Base-by-base conservation (phyloP, 2,888 invertebrate genomes). In the Hydriomena furcata region DNA sequence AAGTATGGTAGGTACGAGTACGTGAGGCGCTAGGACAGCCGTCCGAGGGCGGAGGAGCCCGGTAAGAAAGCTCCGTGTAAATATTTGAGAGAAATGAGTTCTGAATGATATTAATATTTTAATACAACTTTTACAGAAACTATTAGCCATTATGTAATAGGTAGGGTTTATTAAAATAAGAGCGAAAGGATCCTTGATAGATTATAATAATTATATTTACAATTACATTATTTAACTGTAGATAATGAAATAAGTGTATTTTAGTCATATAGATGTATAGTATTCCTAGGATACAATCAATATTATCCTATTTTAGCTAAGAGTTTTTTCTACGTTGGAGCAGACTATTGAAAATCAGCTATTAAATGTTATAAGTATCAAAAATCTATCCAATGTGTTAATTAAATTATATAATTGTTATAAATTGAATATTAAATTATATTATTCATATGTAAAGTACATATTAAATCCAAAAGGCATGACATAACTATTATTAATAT, bases 81-180 rank as follows among this genome's bases (percentile, higher is more conserved):
- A 78, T 59, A 79, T 58, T 31, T 65, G 64, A 77, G 84, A 84
- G 81, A 83, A 79, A 72, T 76, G 79, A 81, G 74, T 74, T 82
- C 77, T 84, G 84, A 84, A 85, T 82, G 82, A 82, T 83, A 84
- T 79, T 84, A 75, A 82, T 86, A 84, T 86, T 86, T 84, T 85
- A 84, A 77, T 87, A 85, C 69, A 76, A 64, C 70, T 79, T 79
- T 82, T 79, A 83, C 85, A 78, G 73, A 77, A 73, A 76, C 66
- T 75, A 71, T 77, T 79, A 81, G 79, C 68, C 68, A 64, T 51
- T 80, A 79, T 73, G 65, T 72, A 75, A 77, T 73, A 76, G 63
- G 27, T 41, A 51, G 74, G 71, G 63, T 76, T 30, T 27, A 77
- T 79, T 71, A 65, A 80, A 71, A 65, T 74, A 72, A 61, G 60